phyloP scores from a whole-genome alignment of 2,797 vertebrate species.

The Cyclopterus lumpus region DNA sequence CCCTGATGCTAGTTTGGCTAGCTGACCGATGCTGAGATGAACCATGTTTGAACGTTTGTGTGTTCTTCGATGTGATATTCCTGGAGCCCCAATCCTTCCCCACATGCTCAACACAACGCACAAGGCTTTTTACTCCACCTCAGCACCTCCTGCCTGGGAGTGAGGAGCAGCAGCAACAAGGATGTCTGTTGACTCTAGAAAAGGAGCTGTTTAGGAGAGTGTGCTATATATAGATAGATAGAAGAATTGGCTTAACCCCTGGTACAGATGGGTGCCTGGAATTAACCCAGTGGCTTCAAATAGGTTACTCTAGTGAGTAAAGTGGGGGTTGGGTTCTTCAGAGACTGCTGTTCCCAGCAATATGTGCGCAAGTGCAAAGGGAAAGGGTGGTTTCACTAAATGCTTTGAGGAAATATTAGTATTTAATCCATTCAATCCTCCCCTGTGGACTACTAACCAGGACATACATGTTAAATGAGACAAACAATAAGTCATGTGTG shows the following conservation, averaged over 20 bases:
- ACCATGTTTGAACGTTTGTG: not conserved
- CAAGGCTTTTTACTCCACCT: not conserved
- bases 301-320: not conserved
- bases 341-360: slow-evolving; percentile 11
- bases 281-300: slow-evolving; percentile 10
- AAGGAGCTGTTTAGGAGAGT: slow-evolving; percentile 17
- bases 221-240: not conserved
- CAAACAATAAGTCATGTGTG: slow-evolving; percentile 17
- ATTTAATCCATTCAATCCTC: slow-evolving; percentile 38
- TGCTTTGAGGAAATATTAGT: slow-evolving; percentile 26
- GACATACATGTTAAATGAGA: slow-evolving; percentile 17
- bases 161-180: not conserved
- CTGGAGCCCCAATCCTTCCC: not conserved
- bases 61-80: slow-evolving; percentile 2
- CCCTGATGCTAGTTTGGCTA: slow-evolving; percentile 27
- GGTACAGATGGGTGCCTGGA: slow-evolving; percentile 31
- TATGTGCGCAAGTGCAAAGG: not conserved
- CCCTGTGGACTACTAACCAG: slow-evolving; percentile 7
- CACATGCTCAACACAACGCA: not conserved
- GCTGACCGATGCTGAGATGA: slow-evolving; percentile 14
- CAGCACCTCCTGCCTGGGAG: slow-evolving; percentile 5
- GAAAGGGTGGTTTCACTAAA: slow-evolving; percentile 23
- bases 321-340: slow-evolving; percentile 5
- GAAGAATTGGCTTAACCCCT: slow-evolving; percentile 32
- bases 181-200: not conserved